phyloP scores from a whole-genome alignment of 2,797 vertebrate genomes.

The Acestrorhynchus altus region DNA sequence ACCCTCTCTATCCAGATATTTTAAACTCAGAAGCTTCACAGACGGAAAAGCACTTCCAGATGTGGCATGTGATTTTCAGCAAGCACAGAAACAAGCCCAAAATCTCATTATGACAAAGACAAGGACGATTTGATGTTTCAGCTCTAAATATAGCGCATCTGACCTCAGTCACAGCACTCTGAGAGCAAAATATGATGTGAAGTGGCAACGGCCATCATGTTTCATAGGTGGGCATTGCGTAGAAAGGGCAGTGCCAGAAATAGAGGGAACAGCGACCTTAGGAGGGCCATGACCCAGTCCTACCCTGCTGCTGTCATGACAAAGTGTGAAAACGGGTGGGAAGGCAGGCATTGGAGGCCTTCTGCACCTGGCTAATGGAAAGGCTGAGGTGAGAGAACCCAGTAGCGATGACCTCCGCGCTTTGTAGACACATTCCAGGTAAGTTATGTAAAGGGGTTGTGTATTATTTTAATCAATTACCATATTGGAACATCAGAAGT shows the following conservation, averaged over 20 bases:
- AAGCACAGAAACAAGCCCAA: constrained; percentile 1
- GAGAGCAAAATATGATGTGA: constrained; percentile 37
- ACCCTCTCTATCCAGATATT: not conserved
- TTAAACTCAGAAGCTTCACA: constrained; percentile 12
- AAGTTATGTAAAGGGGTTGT: not conserved
- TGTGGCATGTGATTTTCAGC: constrained; percentile 18
- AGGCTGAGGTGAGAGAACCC: constrained; percentile 19
- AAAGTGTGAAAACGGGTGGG: constrained; percentile 40
- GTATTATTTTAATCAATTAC: not conserved
- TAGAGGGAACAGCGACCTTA: constrained; percentile 39
- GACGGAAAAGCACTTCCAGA: constrained; percentile 28
- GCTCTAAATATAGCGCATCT: constrained; percentile 35
- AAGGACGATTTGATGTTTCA: constrained; percentile 5
- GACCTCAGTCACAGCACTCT: constrained; percentile 26
- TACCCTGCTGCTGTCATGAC: constrained; percentile 35
- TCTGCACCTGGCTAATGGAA: constrained; percentile 32
- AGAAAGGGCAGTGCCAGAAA: constrained; percentile 51
- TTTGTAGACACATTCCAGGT: not conserved
- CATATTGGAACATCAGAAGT: not conserved
- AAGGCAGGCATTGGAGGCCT: constrained; percentile 36
- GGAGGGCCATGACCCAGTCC: constrained; percentile 30
- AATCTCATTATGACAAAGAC: constrained; percentile 5
- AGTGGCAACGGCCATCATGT: constrained; percentile 28
- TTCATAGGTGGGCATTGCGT: constrained; percentile 33
- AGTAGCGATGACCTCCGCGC: not conserved